Percentiles rank a stretch among this genome's conserved stretches.
These are phyloP conservation scores for Drosophila tanythrix DNA, from an alignment of 2,888 invertebrate species.

Conservation along the genomic window DNA sequence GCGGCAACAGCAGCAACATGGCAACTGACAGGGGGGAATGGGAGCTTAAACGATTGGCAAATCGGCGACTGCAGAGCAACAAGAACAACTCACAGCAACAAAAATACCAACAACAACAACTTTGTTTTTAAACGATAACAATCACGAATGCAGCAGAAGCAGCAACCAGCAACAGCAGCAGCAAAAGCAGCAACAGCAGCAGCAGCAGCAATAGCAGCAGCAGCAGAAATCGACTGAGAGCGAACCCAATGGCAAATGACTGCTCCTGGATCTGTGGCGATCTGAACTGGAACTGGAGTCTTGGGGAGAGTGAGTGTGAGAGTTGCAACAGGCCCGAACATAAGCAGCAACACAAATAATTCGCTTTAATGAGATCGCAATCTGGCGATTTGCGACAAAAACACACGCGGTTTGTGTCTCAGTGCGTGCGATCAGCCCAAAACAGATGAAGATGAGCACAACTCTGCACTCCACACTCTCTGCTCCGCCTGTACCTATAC, in stretches of 20 bases:
- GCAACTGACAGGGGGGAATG: conserved; percentile 31
- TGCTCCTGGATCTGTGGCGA: conserved; percentile 46
- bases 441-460: conserved; percentile 72
- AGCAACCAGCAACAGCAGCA: conserved; percentile 33
- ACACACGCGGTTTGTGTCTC: conserved; percentile 67
- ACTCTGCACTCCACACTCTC: conserved; percentile 1
- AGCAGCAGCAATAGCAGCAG: conserved; percentile 38
- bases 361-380: conserved; percentile 84
- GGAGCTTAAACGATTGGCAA: conserved; percentile 63
- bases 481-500: neutral
- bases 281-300: conserved; percentile 9
- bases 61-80: conserved; percentile 50
- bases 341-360: conserved; percentile 83
- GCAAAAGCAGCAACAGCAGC: conserved; percentile 44
- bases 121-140: conserved; percentile 72
- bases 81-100: conserved; percentile 44
- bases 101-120: conserved; percentile 49
- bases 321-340: conserved; percentile 75
- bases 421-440: conserved; percentile 59
- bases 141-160: conserved; percentile 69
- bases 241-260: conserved; percentile 42
- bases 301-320: conserved; percentile 56
- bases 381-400: conserved; percentile 80
- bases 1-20: conserved; percentile 33
- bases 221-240: conserved; percentile 46